Evolutionary conservation across 2,113 vertebrate genomes (phyloP).

Genomic region (Bufo gargarizans): DNA sequence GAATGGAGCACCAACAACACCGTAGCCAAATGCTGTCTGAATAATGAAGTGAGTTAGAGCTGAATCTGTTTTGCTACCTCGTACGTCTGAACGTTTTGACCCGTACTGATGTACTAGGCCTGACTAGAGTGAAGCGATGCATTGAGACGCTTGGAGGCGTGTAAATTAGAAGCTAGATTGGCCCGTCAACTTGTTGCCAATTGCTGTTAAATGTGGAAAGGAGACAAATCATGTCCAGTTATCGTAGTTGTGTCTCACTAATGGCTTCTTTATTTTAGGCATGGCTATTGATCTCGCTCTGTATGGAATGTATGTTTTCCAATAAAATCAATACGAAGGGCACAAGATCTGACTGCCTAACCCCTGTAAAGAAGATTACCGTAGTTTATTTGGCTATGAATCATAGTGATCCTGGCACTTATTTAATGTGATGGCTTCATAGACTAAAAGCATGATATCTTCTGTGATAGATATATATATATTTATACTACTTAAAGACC

Average conservation of each 20-base stretch:
- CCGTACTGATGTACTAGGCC: background rate
- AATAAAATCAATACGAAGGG: conserved; percentile 37
- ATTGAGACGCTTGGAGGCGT: background rate
- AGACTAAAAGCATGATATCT: too few species aligned
- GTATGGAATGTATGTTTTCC: background rate
- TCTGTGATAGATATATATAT: too few species aligned
- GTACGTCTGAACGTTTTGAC: too few species aligned
- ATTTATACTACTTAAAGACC: too few species aligned
- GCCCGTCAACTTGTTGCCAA: background rate
- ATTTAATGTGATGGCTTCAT: background rate
- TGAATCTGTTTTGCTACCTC: too few species aligned
- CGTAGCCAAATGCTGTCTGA: background rate
- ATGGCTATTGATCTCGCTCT: background rate
- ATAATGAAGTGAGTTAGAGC: background rate
- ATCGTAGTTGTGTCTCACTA: conserved; percentile 14
- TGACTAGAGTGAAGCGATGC: too few species aligned
- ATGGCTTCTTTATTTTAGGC: conserved; percentile 29
- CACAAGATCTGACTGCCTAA: background rate
- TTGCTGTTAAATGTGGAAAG: conserved; percentile 19
- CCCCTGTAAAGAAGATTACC: conserved; percentile 7
- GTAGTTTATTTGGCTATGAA: conserved; percentile 10
- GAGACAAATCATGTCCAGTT: conserved; percentile 27
- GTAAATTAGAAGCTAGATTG: conserved; percentile 2
- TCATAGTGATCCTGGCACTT: background rate
- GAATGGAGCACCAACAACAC: background rate